A percentile compares a stretch with the other conserved stretches of the same genome.
Evolutionary conservation across 2,113 vertebrate genomes (phyloP).

Genomic region (Leptosomus discolor): DNA sequence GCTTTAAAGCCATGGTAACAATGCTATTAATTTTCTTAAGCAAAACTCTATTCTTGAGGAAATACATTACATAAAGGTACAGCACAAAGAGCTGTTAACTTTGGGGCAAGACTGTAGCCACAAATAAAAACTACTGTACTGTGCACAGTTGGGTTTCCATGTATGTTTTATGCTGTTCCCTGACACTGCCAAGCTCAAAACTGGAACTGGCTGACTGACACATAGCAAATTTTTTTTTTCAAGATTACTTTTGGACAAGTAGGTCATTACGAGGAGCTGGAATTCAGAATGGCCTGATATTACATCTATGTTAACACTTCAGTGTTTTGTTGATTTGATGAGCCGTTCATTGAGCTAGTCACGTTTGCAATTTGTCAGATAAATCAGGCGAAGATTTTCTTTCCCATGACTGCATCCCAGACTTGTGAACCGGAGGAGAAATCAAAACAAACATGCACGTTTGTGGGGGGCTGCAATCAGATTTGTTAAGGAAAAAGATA

Average conservation of each 20-base stretch:
- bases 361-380: accelerated
- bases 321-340: not conserved
- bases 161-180: not conserved
- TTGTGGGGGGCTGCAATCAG: accelerated
- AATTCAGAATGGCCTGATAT: not conserved
- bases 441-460: not conserved
- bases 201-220: not conserved
- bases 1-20: not conserved
- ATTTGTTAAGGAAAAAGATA: not conserved
- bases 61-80: not conserved
- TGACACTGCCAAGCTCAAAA: not conserved
- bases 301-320: not conserved
- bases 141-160: not conserved
- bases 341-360: accelerated
- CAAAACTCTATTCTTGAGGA: not conserved
- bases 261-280: not conserved
- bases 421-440: not conserved
- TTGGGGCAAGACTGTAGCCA: not conserved
- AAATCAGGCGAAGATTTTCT: not conserved
- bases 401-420: not conserved
- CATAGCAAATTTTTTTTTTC: not conserved
- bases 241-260: not conserved
- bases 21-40: not conserved
- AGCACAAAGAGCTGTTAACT: not conserved
- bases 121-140: not conserved